Percentiles rank a stretch among this genome's conserved stretches.
phyloP scores from a whole-genome alignment of 2,797 vertebrate genomes.

The Hoplostethus atlanticus region DNA sequence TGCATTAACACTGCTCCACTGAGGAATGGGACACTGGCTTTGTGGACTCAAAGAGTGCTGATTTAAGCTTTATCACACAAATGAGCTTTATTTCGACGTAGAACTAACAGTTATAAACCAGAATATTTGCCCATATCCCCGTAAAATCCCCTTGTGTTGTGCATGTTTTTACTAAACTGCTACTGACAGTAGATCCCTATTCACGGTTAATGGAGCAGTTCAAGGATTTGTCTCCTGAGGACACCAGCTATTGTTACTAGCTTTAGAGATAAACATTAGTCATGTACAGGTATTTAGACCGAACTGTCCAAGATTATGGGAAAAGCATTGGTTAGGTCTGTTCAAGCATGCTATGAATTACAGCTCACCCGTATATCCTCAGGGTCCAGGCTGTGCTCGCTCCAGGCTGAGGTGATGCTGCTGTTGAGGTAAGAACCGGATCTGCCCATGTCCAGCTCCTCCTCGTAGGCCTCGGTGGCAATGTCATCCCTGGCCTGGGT shows the following conservation, averaged over 20 bases:
- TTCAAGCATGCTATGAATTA: background rate
- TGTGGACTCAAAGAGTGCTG: background rate
- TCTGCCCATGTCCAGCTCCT: conserved; percentile 96
- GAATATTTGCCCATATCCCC: background rate
- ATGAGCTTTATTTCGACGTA: background rate
- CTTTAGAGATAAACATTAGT: background rate
- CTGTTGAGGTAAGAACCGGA: conserved; percentile 98
- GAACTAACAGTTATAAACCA: background rate
- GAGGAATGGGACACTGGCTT: background rate
- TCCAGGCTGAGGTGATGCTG: conserved; percentile 99
- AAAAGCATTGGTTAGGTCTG: background rate
- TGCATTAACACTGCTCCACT: background rate
- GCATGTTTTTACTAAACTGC: background rate
- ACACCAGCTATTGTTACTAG: background rate
- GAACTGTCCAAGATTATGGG: background rate
- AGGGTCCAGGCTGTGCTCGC: conserved; percentile 97
- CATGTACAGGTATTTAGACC: background rate
- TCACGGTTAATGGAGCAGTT: background rate
- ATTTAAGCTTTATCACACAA: background rate
- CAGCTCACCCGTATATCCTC: conserved; percentile 94
- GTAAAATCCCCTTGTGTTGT: background rate
- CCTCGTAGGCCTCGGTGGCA: conserved; percentile 96
- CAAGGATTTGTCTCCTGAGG: background rate
- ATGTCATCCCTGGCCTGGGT: conserved; percentile 96
- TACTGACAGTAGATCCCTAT: background rate